Percentiles rank a stretch among this genome's conserved stretches.
Conservation (phyloP, 1,140 invertebrate species). For the Drosophila sp. region DNA sequence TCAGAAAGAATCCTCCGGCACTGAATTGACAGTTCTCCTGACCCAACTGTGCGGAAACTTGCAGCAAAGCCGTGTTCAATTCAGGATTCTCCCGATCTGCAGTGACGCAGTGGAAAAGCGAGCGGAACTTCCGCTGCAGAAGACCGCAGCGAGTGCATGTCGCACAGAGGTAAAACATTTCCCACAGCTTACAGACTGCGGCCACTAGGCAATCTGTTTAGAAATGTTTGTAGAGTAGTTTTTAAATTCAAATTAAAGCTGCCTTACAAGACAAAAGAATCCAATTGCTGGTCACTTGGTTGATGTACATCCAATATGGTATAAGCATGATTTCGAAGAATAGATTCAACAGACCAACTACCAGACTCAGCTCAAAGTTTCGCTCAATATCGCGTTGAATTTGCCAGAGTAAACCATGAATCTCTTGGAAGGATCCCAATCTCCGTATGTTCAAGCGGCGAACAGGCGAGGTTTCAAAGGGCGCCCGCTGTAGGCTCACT, state of each 20-base stretch:
- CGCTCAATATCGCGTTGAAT: constrained; percentile 38
- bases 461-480: constrained; percentile 26
- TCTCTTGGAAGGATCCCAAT: constrained; percentile 23
- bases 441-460: constrained; percentile 24
- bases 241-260: too few relatives aligned
- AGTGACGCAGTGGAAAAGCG: constrained; percentile 31
- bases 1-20: constrained; percentile 50
- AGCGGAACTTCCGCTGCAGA: constrained; percentile 37
- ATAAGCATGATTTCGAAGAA: constrained; percentile 44
- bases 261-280: too few relatives aligned
- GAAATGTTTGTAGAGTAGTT: too few relatives aligned
- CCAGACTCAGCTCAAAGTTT: constrained; percentile 47
- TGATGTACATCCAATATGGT: constrained; percentile 58
- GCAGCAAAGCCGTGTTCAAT: constrained; percentile 35
- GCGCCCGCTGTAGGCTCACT: constrained; percentile 27
- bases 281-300: background rate
- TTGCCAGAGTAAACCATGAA: constrained; percentile 50
- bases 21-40: constrained; percentile 53
- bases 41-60: constrained; percentile 44
- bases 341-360: constrained; percentile 30
- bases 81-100: constrained; percentile 39
- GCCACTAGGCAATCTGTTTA: background rate
- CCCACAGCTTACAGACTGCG: constrained; percentile 43
- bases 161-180: constrained; percentile 40
- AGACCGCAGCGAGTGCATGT: constrained; percentile 50